Evolutionary conservation across 2,888 invertebrate genomes (phyloP), one percentile per base, ranked within the genome.

Genomic region (Hylaea fasciaria): DNA sequence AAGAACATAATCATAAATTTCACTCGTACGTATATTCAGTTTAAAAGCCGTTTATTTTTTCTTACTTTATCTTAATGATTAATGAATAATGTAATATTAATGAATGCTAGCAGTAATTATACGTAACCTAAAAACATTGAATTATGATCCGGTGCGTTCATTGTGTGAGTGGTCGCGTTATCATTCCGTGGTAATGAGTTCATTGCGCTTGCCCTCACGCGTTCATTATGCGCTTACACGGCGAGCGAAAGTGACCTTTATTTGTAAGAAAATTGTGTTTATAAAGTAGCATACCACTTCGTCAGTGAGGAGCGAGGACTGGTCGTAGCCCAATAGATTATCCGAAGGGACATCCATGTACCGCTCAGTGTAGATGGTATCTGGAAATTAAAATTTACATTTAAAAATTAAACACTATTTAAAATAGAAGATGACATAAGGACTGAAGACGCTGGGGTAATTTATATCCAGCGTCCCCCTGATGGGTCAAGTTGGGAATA

Each of bases 341-440:
- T 95, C 95, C n/a, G 91, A 81, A 0, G 98, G 98, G 37, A 96
- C 86, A 39, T 97, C 97, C 99, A 99, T 98, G 83, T 98, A 99
- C 16, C 99, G 93, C 86, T 99, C 99, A 0, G 99, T 98, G 84
- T 99, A 99, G 70, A 98, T 97, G 0, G 99, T 97, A 92, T 99
- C 98, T 99, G 83, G 10, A 78, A 80, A 37, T 16, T 4, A 14
- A 40, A 4, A 32, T 32, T 9, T 7, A 32, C 10, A 10, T 32
- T 32, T 32, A 7, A 9, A 9, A 32, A 32, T 9, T 44, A 17
- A 10, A 8, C 32, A 2, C 1, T 32, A 10, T 32, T 32, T 5
- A 28, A 32, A 7, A 32, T 9, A 9, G 32, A 32, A 32, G 32
- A 7, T 1, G 1, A 22, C 22, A 5, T 22, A 5, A n/a, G n/a